Conservation (phyloP, 2,113 vertebrate genomes). For the Engystomops pustulosus region DNA sequence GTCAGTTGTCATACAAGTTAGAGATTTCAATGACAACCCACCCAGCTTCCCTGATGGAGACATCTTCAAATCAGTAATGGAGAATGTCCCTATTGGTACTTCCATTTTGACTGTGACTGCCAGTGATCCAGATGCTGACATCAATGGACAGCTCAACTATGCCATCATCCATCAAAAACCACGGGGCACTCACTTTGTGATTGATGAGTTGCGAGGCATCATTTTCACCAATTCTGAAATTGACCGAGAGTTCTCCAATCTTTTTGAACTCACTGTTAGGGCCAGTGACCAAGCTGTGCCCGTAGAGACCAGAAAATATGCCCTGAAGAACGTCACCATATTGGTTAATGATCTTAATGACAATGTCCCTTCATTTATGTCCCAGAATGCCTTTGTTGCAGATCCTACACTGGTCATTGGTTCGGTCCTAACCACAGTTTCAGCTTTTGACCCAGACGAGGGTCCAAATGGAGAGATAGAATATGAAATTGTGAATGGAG, state of each 20-base stretch:
- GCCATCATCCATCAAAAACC: constrained; percentile 90
- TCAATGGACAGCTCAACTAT: constrained; percentile 90
- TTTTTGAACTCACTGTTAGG: constrained; percentile 94
- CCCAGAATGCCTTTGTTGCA: constrained; percentile 89
- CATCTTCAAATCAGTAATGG: constrained; percentile 93
- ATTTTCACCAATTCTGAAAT: constrained; percentile 88
- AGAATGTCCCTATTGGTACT: constrained; percentile 89
- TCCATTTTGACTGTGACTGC: constrained; percentile 89
- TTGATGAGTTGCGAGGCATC: constrained; percentile 82
- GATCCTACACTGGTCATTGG: constrained; percentile 90
- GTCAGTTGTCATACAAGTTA: constrained; percentile 89
- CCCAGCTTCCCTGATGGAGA: constrained; percentile 90
- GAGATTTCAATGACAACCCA: constrained; percentile 97
- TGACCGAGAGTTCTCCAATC: constrained; percentile 92
- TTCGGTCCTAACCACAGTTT: constrained; percentile 88
- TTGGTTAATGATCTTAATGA: constrained; percentile 95
- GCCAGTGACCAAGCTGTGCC: constrained; percentile 92
- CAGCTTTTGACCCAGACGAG: constrained; percentile 93
- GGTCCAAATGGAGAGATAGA: constrained; percentile 94
- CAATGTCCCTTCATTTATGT: constrained; percentile 89
- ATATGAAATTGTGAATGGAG: constrained; percentile 90
- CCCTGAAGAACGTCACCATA: constrained; percentile 94
- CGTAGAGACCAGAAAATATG: constrained; percentile 85
- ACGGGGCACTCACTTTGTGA: constrained; percentile 87
- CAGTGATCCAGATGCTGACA: constrained; percentile 92